Evolutionary conservation across 2,113 vertebrate species (phyloP), one percentile per base, ranked within the genome.

Genomic region (Syngnathoides biaculeatus): DNA sequence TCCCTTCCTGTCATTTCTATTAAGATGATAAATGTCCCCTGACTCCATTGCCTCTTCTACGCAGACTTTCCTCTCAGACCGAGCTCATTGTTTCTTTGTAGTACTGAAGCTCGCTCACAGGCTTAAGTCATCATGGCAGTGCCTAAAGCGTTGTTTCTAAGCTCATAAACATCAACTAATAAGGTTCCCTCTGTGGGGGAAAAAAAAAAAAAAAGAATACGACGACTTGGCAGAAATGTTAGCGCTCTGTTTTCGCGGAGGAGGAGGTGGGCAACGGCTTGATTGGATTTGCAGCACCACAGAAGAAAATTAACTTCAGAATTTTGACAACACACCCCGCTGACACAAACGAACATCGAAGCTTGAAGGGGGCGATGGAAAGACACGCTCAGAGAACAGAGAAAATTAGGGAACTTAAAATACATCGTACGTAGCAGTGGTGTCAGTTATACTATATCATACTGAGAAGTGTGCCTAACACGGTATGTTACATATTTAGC

Each of bases 131-230:
- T 83, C 73, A 73, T 5, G 2, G 43, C 27, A 12, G 60, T 73
- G 85, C 84, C 83, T 55, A 58, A 70, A 86, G 83, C 68, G 10
- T 15, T 52, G 20, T 75, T 68, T 60, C 75, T 12, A 17, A 78
- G 74, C 69, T 78, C 74, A 67, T 73, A 86, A 88, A 85, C 82
- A 77, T 61, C 62, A 66, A 48, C 65, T 89, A 86, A 92, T 88
- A 75, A 13, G 74, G 67, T 89, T 89, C 74, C 53, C 66, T 64
- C 61, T 6, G 48, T 24, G n/a, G n/a, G 11, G 7, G 43, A 43
- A 13, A 24, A 35, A 24, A 3, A 13, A 52, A 52, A 22, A 55
- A 53, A 24, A 62, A 57, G 17, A 75, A 72, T 5, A 27, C 52
- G 62, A 50, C 53, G 71, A 75, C 63, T 64, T 22, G 15, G 68